These are phyloP conservation scores for Epicampocera succincta DNA, from an alignment of 2,888 invertebrate genomes.

Conservation along the genomic window DNA sequence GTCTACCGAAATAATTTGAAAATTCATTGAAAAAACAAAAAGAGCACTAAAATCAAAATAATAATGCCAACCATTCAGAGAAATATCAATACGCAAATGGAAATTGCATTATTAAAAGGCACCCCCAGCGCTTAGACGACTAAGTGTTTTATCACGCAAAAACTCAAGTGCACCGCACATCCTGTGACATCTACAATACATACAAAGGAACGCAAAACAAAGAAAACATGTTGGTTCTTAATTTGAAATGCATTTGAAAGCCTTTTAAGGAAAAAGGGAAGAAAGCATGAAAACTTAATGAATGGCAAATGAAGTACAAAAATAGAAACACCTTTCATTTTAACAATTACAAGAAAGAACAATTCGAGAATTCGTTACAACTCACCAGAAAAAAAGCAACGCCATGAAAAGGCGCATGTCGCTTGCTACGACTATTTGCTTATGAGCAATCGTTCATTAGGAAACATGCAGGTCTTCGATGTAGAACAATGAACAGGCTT, in stretches of 20 bases:
- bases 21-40: conserved; percentile 2
- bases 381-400: conserved; percentile 7
- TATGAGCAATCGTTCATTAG: conserved; percentile 35
- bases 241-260: conserved; percentile 52
- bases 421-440: conserved; percentile 22
- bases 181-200: conserved; percentile 51
- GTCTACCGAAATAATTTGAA: too few relatives aligned
- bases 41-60: background rate
- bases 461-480: conserved; percentile 45
- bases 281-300: conserved; percentile 45
- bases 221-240: conserved; percentile 26
- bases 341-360: conserved; percentile 31
- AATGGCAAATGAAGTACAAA: conserved; percentile 38
- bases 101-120: conserved; percentile 18
- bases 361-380: conserved; percentile 38
- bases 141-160: conserved; percentile 65
- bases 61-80: conserved; percentile 30
- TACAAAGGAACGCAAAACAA: conserved; percentile 28
- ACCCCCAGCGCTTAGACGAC: conserved; percentile 17
- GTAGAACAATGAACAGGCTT: conserved; percentile 30
- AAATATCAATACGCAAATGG: conserved; percentile 26
- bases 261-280: conserved; percentile 4
- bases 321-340: conserved; percentile 53
- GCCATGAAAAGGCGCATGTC: conserved; percentile 25
- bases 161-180: conserved; percentile 56